Base-by-base conservation (phyloP, 1,140 invertebrate genomes). In the Chelonus insularis region DNA sequence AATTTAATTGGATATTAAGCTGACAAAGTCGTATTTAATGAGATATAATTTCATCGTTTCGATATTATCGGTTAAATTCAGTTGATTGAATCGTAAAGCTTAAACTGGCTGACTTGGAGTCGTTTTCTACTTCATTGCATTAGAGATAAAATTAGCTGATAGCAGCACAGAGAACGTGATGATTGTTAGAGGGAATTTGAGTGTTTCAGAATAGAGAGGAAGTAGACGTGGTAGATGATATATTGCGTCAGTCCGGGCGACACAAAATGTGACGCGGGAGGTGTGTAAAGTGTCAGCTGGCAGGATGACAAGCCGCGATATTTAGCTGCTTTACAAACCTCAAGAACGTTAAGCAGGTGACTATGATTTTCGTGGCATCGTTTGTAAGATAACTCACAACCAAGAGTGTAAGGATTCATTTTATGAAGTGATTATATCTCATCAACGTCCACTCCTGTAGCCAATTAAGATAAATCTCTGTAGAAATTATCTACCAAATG, bases 1-100 rank as follows among this genome's bases (percentile, higher is more conserved):
- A 41, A 51, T 39, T 51, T 60, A 60, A 51, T 60, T 52, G 48
- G 48, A 51, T 51, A 60, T 52, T 52, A 16, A 60, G 41, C 34
- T 14, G 18, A 52, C 32, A 41, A 60, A 39, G 45, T 45, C 57
- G 14, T 14, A 12, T 20, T 34, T 20, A 37, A 36, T 58, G 25
- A 48, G 32, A 58, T 50, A 50, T 47, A 11, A 50, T 25, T 36
- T 20, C 23, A 37, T 57, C 23, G 8, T 16, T 16, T 9, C 12
- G 25, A 57, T 37, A 58, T 18, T 18, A 58, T 58, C 45, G 43
- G 7, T 21, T 47, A 18, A 51, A 51, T 60, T 45, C n/a, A 41
- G 2, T 32, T 47, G 1, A 14, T 6, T 57, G 41, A 32, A 8
- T 34, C 16, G 43, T 37, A 47, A 47, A 57, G 39, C 25, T 16